Evolutionary conservation across 1,140 invertebrate species (phyloP).

Genomic region (Epicauta chinensis): DNA sequence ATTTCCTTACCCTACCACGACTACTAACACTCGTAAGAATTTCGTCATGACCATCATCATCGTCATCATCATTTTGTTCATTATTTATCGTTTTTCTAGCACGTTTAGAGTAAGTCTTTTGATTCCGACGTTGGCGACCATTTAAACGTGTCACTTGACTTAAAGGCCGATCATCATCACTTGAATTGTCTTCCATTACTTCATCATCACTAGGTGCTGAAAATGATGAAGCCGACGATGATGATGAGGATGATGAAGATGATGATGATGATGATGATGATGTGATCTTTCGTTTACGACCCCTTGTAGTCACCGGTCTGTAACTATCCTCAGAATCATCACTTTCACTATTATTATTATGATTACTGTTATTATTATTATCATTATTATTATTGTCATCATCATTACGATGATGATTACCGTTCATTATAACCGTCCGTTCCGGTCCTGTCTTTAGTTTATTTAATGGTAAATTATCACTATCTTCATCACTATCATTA

Average conservation of each 20-base stretch:
- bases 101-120: neutral
- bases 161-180: conserved; percentile 23
- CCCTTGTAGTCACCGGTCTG: conserved; percentile 4
- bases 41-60: conserved; percentile 11
- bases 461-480: conserved; percentile 25
- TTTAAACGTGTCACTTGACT: conserved; percentile 3
- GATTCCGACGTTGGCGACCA: neutral
- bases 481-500: conserved; percentile 26
- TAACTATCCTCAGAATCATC: conserved; percentile 21
- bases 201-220: no score
- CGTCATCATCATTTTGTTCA: conserved; percentile 13
- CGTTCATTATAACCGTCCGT: neutral
- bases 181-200: conserved; percentile 7
- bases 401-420: conserved; percentile 6
- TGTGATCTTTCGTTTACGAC: conserved; percentile 4
- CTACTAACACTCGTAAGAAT: conserved; percentile 66
- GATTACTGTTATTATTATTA: conserved; percentile 17
- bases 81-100: neutral
- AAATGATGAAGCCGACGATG: no score
- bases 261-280: neutral
- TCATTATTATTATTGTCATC: conserved; percentile 13
- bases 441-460: conserved; percentile 12
- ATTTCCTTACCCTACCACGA: conserved; percentile 72
- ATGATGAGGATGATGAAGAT: no score
- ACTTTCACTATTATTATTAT: conserved; percentile 14